phyloP scores from a whole-genome alignment of 2,888 invertebrate genomes.

The Strigamia crassipes region DNA sequence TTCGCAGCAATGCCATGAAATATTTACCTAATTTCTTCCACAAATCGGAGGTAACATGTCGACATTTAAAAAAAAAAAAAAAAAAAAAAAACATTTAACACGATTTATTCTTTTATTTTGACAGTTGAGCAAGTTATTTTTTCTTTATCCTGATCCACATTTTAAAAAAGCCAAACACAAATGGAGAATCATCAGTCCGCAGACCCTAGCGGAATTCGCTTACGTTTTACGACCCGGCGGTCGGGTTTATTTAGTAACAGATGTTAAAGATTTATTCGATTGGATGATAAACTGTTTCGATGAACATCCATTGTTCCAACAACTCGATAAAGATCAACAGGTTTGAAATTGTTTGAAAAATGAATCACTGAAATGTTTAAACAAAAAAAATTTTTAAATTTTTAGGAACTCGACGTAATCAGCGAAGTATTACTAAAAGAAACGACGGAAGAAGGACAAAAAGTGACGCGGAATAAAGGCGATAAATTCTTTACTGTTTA shows the following conservation, averaged over 20 bases:
- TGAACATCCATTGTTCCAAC: constrained; percentile 86
- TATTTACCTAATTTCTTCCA: constrained; percentile 96
- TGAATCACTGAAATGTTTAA: background rate
- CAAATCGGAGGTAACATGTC: constrained; percentile 78
- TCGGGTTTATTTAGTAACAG: constrained; percentile 93
- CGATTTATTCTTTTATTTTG: constrained; percentile 56
- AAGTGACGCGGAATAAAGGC: constrained; percentile 93
- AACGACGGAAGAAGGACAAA: constrained; percentile 93
- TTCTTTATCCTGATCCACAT: constrained; percentile 98
- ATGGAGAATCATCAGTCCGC: constrained; percentile 96
- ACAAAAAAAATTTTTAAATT: constrained; percentile 4
- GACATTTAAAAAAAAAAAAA: background rate
- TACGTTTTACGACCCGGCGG: constrained; percentile 85
- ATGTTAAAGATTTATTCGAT: constrained; percentile 93
- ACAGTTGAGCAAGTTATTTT: constrained; percentile 94
- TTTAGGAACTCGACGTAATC: background rate
- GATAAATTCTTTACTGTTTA: constrained; percentile 92
- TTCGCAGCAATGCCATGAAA: constrained; percentile 98
- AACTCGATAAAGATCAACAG: constrained; percentile 73
- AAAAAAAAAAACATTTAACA: too few species aligned
- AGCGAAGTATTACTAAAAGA: background rate
- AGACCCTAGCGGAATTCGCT: constrained; percentile 94
- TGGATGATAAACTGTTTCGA: constrained; percentile 95
- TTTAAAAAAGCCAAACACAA: constrained; percentile 99
- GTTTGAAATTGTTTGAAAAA: constrained; percentile 62